These are phyloP conservation scores for Poeciliopsis paucimaculata DNA, from an alignment of 2,797 vertebrate genomes.

Conservation along the genomic window DNA sequence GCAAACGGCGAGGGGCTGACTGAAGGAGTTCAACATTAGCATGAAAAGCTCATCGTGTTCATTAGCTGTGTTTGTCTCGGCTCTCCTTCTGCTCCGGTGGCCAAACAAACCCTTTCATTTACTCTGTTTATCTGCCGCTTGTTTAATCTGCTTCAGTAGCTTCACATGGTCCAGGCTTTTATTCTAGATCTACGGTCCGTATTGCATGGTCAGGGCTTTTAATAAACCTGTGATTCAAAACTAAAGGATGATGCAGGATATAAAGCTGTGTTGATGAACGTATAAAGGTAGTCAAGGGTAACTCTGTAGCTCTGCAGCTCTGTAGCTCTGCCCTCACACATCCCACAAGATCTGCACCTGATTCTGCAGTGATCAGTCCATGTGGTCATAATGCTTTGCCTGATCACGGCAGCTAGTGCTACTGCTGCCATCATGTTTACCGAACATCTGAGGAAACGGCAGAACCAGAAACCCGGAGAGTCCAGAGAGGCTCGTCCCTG, in stretches of 20 bases:
- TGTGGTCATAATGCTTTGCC: background rate
- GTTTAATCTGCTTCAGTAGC: background rate
- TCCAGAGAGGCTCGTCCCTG: background rate
- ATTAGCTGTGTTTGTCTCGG: conserved; percentile 22
- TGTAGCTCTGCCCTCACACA: too few species aligned
- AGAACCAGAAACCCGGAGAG: too few species aligned
- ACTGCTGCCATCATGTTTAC: background rate
- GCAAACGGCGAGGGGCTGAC: conserved; percentile 15
- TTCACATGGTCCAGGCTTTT: background rate
- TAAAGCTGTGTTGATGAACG: too few species aligned
- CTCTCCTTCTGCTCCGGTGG: background rate
- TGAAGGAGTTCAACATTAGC: conserved; percentile 22
- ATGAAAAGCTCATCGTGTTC: conserved; percentile 35
- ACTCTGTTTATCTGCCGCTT: background rate
- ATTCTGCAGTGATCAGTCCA: background rate
- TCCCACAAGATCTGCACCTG: too few species aligned
- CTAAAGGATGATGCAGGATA: too few species aligned
- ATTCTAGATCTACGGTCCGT: too few species aligned
- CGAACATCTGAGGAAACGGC: background rate
- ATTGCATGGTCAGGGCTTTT: too few species aligned
- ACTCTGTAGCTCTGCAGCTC: too few species aligned
- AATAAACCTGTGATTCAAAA: too few species aligned
- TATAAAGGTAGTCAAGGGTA: too few species aligned
- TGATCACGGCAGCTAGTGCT: background rate
- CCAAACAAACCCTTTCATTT: background rate